phyloP scores from a whole-genome alignment of 2,113 vertebrate genomes.

The Sorex fumeus region DNA sequence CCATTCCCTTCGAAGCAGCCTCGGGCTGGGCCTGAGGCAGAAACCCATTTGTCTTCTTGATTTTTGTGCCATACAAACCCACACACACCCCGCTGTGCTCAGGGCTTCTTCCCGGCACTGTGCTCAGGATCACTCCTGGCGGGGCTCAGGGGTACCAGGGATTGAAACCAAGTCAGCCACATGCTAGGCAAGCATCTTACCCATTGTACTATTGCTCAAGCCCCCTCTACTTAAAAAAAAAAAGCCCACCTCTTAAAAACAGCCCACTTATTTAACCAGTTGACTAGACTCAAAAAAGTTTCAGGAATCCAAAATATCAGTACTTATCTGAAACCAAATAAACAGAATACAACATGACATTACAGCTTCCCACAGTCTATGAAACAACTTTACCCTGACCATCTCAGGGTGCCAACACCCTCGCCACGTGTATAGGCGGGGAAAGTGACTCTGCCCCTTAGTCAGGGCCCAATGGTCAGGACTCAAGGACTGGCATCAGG shows the following conservation, averaged over 20 bases:
- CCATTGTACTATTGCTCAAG: too few species aligned
- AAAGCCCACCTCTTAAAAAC: neutral
- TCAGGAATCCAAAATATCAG: neutral
- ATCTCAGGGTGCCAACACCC: constrained; percentile 11
- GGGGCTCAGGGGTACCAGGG: too few species aligned
- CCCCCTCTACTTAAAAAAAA: too few species aligned
- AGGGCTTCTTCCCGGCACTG: too few species aligned
- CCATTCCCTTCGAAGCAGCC: neutral
- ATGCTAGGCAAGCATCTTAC: too few species aligned
- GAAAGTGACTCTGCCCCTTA: neutral
- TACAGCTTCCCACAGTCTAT: neutral
- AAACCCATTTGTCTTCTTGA: too few species aligned
- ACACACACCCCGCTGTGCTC: too few species aligned
- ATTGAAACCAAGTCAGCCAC: too few species aligned
- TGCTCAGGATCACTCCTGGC: too few species aligned
- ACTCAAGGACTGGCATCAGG: neutral
- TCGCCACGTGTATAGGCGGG: neutral
- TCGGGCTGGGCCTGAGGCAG: too few species aligned
- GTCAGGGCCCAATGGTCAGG: neutral
- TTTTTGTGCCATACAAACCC: too few species aligned
- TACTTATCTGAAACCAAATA: constrained; percentile 41
- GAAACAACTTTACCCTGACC: neutral
- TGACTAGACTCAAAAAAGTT: neutral
- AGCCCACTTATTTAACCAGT: neutral
- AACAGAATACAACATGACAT: neutral